phyloP scores from a whole-genome alignment of 1,140 invertebrate genomes.

The Delia radicum region DNA sequence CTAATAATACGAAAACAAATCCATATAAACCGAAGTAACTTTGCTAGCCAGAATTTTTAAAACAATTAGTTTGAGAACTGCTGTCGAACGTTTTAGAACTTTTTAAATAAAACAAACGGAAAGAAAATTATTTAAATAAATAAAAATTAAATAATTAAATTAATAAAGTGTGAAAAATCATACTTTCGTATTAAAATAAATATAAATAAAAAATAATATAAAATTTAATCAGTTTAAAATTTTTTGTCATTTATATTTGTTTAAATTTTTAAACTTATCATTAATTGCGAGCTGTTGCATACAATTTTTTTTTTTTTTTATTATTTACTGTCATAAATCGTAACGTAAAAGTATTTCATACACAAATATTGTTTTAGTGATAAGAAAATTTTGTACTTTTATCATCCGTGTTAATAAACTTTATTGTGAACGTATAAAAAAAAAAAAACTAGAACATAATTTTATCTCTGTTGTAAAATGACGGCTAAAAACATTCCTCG shows the following conservation, averaged over 20 bases:
- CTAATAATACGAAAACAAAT: neutral
- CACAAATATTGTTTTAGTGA: neutral
- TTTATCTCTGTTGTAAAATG: constrained; percentile 8
- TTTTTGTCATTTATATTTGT: no score
- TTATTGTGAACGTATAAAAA: neutral
- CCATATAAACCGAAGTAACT: constrained; percentile 25
- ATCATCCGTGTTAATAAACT: neutral
- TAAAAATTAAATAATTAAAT: neutral
- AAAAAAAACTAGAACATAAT: neutral
- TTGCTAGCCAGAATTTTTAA: constrained; percentile 24
- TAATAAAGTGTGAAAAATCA: no score
- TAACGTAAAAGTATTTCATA: neutral
- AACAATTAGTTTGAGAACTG: constrained; percentile 30
- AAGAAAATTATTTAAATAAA: neutral
- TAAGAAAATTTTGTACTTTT: neutral
- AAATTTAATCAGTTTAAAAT: no score
- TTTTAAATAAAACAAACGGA: neutral
- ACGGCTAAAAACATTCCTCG: constrained; percentile 48
- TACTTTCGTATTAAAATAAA: no score
- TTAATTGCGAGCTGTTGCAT: neutral
- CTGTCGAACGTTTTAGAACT: constrained; percentile 27
- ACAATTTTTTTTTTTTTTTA: neutral
- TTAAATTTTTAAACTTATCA: neutral
- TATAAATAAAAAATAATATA: no score
- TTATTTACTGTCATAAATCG: neutral